phyloP scores from a whole-genome alignment of 2,888 invertebrate genomes.

The Boloria selene region DNA sequence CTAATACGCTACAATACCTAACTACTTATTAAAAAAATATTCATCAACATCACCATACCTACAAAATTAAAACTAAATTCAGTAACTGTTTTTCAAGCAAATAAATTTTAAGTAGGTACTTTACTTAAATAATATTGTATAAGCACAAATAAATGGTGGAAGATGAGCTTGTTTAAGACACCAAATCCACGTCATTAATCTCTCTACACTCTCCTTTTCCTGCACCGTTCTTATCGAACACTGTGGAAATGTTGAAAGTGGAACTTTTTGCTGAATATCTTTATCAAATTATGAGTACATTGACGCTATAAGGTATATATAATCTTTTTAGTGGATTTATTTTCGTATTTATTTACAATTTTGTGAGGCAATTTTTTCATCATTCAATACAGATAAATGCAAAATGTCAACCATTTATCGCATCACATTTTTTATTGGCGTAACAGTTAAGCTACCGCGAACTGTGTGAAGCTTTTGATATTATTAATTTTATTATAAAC shows the following conservation, averaged over 20 bases:
- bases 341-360: background rate
- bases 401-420: constrained; percentile 16
- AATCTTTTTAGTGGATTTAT: background rate
- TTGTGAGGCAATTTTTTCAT: constrained; percentile 1
- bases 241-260: constrained; percentile 51
- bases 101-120: background rate
- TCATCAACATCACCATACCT: too few species aligned
- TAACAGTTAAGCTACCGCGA: background rate
- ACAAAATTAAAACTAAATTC: too few species aligned
- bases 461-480: background rate
- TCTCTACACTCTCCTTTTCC: constrained; percentile 37
- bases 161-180: constrained; percentile 42
- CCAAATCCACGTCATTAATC: constrained; percentile 75
- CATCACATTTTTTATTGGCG: constrained; percentile 1
- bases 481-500: too few species aligned
- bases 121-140: constrained; percentile 11
- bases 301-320: background rate
- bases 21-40: too few species aligned
- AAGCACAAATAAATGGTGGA: constrained; percentile 10
- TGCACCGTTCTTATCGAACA: constrained; percentile 68
- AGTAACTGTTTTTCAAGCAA: too few species aligned
- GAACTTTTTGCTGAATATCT: constrained; percentile 31
- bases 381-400: constrained; percentile 20
- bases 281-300: background rate
- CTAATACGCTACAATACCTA: too few species aligned